Evolutionary conservation across 2,888 invertebrate genomes (phyloP), one percentile per base, ranked within the genome.

Genomic region (Synergus japonicus): DNA sequence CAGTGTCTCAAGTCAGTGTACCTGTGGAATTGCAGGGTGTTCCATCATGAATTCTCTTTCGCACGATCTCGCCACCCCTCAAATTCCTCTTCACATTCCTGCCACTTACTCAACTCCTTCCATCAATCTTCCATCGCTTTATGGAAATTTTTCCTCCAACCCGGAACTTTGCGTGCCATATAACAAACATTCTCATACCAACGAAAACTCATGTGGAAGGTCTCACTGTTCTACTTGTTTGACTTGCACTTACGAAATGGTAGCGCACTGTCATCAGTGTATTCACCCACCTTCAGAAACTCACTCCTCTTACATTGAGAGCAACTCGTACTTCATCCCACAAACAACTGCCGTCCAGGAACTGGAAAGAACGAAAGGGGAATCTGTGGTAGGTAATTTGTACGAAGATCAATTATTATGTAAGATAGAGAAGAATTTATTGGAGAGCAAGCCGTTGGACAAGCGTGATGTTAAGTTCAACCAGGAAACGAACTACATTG

Each of bases 181-280:
- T 81, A 89, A 88, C 54, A 89, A 90, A 79, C 89, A 88, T 66
- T 67, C 86, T 7, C 86, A 85, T 58, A 78, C 83, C 1, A 84
- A 80, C 10, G 63, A 81, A 0, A 83, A 82, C 10, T 83, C 83
- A 7, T 41, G n/a, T 9, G 43, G 65, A 49, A 85, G 85, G 49
- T 73, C 87, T 12, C 88, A 84, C 64, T 89, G 90, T 54, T 82
- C 89, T 37, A 37, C 37, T 5, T 89, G 88, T 79, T 79, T 89
- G 69, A 87, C 89, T 66, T 89, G 89, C 78, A 82, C 87, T 10
- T 90, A 88, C 46, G 89, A 89, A 54, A 86, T 88, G 46, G 84
- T 89, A 18, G 77, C 91, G 13, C 90, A 87, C 79, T 90, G 88
- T 82, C 83, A 86, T 49, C 89, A 90, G 49, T 89, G 87, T 78